Evolutionary conservation across 2,113 vertebrate genomes (phyloP), one percentile per base, ranked within the genome.

Genomic region (Ifrita kowaldi): DNA sequence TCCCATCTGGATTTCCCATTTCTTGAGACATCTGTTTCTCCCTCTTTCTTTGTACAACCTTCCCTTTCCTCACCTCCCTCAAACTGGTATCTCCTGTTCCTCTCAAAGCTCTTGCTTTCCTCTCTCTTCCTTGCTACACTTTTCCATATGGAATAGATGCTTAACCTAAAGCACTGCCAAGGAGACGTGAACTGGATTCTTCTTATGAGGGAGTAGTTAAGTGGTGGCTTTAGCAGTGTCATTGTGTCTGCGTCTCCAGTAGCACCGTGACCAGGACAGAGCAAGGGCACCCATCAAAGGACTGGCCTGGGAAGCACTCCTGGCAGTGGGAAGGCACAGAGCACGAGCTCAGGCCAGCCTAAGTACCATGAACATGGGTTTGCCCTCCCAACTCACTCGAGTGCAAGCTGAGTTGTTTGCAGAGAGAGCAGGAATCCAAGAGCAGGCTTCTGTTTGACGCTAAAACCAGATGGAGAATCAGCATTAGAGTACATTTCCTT

Each of bases 311-410:
- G 35, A 42, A 49, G 69, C 1, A 1, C 12, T 41, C 28, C 56
- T 89, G 2, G 20, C 47, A 19, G 12, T 17, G 46, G 49, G 56
- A 47, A 47, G 33, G 41, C 17, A 4, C 41, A 26, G 19, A 26
- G 16, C 56, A 30, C 0, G 2, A 62, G 41, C 47, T 42, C 42
- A 33, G 57, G 41, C 16, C 74, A 94, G 53, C 39, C 64, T 44
- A 6, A 50, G 47, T 32, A 22, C 67, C 39, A 4, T 1, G 1
- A 28, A 12, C 1, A 0, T 6, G 28, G 7, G 4, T 46, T 50
- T 76, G 68, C 15, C 13, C 53, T 70, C 64, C 47, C 18, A 16
- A 2, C 13, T 44, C 32, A 3, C 30, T 26, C 0, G 0, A 53
- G 35, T 6, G 0, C 30, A 41, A 41, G 39, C 70, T 16, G 37